Percentiles rank a stretch among this genome's conserved stretches.
Conservation (phyloP, 2,113 vertebrate species). For the Eubucco bourcierii region DNA sequence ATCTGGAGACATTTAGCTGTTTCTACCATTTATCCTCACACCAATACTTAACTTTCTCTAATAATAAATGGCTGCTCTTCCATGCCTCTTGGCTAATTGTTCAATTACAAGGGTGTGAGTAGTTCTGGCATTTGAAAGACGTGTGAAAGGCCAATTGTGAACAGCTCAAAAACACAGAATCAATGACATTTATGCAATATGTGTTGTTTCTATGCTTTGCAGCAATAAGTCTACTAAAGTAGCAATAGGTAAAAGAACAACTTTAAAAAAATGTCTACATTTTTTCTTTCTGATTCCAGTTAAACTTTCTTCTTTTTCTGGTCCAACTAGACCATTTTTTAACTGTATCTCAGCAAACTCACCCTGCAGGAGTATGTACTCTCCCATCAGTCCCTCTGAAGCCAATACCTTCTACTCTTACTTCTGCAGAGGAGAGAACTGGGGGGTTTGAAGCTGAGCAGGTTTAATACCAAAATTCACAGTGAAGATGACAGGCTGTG, state of each 20-base stretch:
- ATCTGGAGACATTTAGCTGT: slow-evolving; percentile 20
- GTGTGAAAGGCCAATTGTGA: slow-evolving; percentile 54
- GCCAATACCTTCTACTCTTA: not conserved
- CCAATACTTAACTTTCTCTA: slow-evolving; percentile 36
- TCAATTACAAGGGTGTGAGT: slow-evolving; percentile 59
- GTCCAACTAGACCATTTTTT: not conserved
- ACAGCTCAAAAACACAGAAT: slow-evolving; percentile 31
- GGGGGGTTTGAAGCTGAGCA: not conserved
- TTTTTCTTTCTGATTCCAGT: not conserved
- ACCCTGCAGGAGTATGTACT: not conserved
- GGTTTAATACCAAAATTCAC: not conserved
- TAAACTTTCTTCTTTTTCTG: not conserved
- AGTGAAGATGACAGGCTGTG: not conserved
- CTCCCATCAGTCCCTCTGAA: not conserved
- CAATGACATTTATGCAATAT: slow-evolving; percentile 58
- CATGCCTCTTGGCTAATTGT: slow-evolving; percentile 69
- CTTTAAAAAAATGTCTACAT: not conserved
- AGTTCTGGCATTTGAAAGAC: slow-evolving; percentile 63
- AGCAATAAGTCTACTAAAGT: not conserved
- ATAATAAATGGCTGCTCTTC: slow-evolving; percentile 44
- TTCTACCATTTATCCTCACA: slow-evolving; percentile 42
- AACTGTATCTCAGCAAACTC: not conserved
- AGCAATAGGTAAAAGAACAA: not conserved
- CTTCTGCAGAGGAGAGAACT: not conserved
- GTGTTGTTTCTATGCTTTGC: slow-evolving; percentile 11